Evolutionary conservation across 2,113 vertebrate genomes (phyloP), one percentile per base, ranked within the genome.

Genomic region (Haliaeetus leucogaster): DNA sequence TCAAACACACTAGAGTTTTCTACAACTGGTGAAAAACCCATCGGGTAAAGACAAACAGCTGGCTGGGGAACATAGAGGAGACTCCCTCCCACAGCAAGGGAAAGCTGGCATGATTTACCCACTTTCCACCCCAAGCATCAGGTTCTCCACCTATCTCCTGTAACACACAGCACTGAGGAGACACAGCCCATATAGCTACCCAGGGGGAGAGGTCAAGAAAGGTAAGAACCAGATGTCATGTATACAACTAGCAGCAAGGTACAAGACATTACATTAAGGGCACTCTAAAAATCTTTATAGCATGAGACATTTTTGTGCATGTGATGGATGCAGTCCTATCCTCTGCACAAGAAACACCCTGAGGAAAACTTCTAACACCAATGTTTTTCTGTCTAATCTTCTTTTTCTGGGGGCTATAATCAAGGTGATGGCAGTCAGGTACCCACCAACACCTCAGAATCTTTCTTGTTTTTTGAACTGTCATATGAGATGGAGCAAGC

Each of bases 291-390:
- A 78, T 42, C 20, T 73, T 52, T 32, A 42, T 10, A 34, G 53
- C 23, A 26, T 14, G 11, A 59, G 56, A 25, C 1, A 0, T 8
- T 67, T 59, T 53, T 53, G 58, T 66, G 36, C 58, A 23, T 0
- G 0, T 36, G 38, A 30, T 47, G 45, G 71, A 47, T 0, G 1
- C 8, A 13, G 58, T 30, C n/a, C 16, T 30, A 34, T 16, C 38
- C 27, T 36, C 50, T 48, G n/a, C 47, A 55, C 21, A 55, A 61
- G 47, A 66, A 89, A 73, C 47, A 29, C 8, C 25, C 40, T 3
- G 1, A 89, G 52, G 72, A 66, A 66, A 67, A 73, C 38, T n/a
- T 71, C 34, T 34, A 59, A 36, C 40, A 42, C 25, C 11, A 13
- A 20, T 10, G 3, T 32, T 79, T 66, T 80, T 53, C 53, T 43